Conservation (phyloP, 2,888 invertebrate genomes). For the Drosophila multiciliata region DNA sequence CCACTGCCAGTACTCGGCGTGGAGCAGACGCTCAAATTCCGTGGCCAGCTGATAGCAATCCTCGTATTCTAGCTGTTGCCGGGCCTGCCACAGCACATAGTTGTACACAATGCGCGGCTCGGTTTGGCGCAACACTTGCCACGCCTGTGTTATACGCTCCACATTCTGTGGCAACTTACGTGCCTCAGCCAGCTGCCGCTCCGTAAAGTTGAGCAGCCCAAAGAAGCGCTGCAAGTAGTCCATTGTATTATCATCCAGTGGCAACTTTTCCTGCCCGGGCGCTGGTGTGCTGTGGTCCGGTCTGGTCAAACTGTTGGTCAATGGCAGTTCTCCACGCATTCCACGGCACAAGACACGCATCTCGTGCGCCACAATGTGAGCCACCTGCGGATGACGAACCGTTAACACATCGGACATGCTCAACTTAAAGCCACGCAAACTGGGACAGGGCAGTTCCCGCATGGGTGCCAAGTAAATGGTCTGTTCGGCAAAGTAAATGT, state of each 20-base stretch:
- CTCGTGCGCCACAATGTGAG: conserved; percentile 74
- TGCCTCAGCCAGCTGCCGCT: conserved; percentile 58
- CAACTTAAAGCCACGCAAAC: conserved; percentile 39
- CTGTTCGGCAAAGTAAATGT: conserved; percentile 79
- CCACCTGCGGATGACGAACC: conserved; percentile 68
- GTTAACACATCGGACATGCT: conserved; percentile 56
- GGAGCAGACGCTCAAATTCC: conserved; percentile 79
- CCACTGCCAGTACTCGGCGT: conserved; percentile 83
- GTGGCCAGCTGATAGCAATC: conserved; percentile 72
- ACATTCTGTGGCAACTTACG: conserved; percentile 72
- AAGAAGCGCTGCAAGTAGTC: conserved; percentile 74
- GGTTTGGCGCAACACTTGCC: conserved; percentile 63
- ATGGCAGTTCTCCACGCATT: conserved; percentile 63
- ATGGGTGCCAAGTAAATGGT: conserved; percentile 78
- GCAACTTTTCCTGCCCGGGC: conserved; percentile 28
- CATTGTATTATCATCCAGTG: conserved; percentile 55
- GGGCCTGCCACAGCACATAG: conserved; percentile 81
- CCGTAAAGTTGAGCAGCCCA: conserved; percentile 64
- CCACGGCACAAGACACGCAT: conserved; percentile 74
- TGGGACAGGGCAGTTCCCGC: conserved; percentile 67
- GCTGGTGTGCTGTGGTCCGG: not conserved
- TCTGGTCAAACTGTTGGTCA: conserved; percentile 27
- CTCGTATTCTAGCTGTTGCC: conserved; percentile 54
- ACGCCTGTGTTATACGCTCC: conserved; percentile 56
- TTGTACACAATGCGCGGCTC: conserved; percentile 79